These are phyloP conservation scores for Atethmia centrago DNA, from an alignment of 2,888 invertebrate species.

Conservation along the genomic window DNA sequence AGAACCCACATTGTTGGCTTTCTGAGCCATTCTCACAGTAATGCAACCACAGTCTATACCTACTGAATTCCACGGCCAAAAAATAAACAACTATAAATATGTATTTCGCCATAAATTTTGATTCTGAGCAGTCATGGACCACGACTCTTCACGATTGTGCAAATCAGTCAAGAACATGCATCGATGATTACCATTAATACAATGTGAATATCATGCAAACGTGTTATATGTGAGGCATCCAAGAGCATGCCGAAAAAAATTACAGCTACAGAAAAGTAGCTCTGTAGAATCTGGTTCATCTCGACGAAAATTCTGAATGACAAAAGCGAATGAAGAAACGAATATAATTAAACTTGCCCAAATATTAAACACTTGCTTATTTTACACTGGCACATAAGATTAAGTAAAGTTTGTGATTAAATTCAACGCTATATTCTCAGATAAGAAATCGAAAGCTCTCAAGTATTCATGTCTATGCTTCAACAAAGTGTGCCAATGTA, in stretches of 20 bases:
- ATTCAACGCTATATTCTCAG: slow-evolving; percentile 16
- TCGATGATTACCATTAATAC: slow-evolving; percentile 47
- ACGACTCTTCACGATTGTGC: slow-evolving; percentile 48
- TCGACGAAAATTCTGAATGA: slow-evolving; percentile 33
- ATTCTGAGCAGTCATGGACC: slow-evolving; percentile 25
- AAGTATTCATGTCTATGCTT: slow-evolving; percentile 24
- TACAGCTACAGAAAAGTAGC: slow-evolving; percentile 42
- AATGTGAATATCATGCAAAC: slow-evolving; percentile 63
- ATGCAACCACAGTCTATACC: slow-evolving; percentile 3
- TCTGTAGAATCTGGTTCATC: slow-evolving; percentile 23
- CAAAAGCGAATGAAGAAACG: slow-evolving; percentile 50
- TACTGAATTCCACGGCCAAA: slow-evolving; percentile 2
- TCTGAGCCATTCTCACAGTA: slow-evolving; percentile 4
- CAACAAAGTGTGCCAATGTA: slow-evolving; percentile 58
- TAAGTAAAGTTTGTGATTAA: slow-evolving; percentile 17
- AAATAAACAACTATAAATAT: slow-evolving; percentile 4
- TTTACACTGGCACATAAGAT: slow-evolving; percentile 48
- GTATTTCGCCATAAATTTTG: slow-evolving; percentile 4
- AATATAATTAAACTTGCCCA: slow-evolving; percentile 35
- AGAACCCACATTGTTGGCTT: not conserved
- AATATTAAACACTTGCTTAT: slow-evolving; percentile 24
- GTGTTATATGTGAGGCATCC: slow-evolving; percentile 49
- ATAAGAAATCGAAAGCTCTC: slow-evolving; percentile 21
- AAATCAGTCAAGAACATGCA: slow-evolving; percentile 63
- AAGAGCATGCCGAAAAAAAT: slow-evolving; percentile 36